Evolutionary conservation across 2,888 invertebrate species (phyloP).

Genomic region (Mechanitis messenoides): DNA sequence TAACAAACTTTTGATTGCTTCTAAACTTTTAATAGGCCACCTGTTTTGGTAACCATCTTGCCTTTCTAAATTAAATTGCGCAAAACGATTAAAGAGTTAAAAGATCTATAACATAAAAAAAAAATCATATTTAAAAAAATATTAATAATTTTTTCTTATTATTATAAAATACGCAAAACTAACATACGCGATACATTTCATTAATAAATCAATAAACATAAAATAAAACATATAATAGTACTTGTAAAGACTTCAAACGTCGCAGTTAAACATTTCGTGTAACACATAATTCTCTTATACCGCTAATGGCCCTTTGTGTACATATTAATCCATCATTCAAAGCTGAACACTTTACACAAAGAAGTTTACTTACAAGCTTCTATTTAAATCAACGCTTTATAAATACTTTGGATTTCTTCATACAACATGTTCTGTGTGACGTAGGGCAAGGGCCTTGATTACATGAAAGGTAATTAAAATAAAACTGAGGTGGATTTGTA

Average conservation of each 20-base stretch:
- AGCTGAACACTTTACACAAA: slow-evolving; percentile 21
- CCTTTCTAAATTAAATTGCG: not conserved
- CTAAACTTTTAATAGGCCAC: slow-evolving; percentile 15
- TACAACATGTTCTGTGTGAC: not conserved
- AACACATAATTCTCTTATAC: slow-evolving; percentile 17
- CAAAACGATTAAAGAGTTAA: not conserved
- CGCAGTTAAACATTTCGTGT: slow-evolving; percentile 8
- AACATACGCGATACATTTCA: no score
- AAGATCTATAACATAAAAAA: not conserved
- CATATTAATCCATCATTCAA: slow-evolving; percentile 26
- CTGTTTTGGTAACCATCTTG: slow-evolving; percentile 7
- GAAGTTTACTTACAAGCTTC: slow-evolving; percentile 17
- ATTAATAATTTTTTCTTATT: no score
- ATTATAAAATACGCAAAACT: no score
- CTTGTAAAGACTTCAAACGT: slow-evolving; percentile 3
- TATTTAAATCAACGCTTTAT: slow-evolving; percentile 16
- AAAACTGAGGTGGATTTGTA: no score
- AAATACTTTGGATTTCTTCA: slow-evolving; percentile 9
- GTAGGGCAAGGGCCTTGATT: not conserved
- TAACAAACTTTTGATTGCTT: slow-evolving; percentile 29
- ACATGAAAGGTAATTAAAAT: not conserved
- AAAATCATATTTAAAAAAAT: no score
- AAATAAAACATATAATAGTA: not conserved
- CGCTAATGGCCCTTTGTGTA: slow-evolving; percentile 15
- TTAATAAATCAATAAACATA: no score